These are phyloP conservation scores for Oceanodroma tethys DNA, from an alignment of 2,113 vertebrate species.

Conservation along the genomic window DNA sequence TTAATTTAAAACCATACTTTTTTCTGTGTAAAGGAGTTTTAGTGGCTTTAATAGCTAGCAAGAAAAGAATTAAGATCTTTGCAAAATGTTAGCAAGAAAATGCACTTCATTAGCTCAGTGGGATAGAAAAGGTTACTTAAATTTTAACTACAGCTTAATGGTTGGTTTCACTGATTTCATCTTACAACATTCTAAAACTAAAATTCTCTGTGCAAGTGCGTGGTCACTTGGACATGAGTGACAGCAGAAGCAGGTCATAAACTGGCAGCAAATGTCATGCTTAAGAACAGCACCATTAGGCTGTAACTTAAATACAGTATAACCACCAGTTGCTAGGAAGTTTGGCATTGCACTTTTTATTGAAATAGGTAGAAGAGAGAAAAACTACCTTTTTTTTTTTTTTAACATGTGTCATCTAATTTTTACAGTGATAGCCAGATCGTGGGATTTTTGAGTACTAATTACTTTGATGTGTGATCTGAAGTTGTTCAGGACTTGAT, in stretches of 20 bases:
- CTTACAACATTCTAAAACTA: background rate
- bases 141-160: slow-evolving; percentile 57
- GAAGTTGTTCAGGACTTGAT: background rate
- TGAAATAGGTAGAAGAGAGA: background rate
- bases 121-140: slow-evolving; percentile 54
- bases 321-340: background rate
- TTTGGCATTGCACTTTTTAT: background rate
- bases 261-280: background rate
- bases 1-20: slow-evolving; percentile 39
- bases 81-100: slow-evolving; percentile 64
- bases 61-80: slow-evolving; percentile 45
- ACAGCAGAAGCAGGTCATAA: slow-evolving; percentile 1
- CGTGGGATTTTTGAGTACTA: background rate
- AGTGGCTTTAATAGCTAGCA: slow-evolving; percentile 32
- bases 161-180: slow-evolving; percentile 40
- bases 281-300: background rate
- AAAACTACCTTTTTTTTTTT: background rate
- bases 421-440: background rate
- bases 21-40: background rate
- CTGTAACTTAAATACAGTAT: background rate
- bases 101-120: slow-evolving; percentile 59
- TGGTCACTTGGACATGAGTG: background rate
- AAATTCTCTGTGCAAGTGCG: background rate
- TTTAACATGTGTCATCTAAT: background rate
- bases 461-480: background rate